Base-by-base conservation (phyloP, 2,888 invertebrate species). In the Saturnia pavonia region DNA sequence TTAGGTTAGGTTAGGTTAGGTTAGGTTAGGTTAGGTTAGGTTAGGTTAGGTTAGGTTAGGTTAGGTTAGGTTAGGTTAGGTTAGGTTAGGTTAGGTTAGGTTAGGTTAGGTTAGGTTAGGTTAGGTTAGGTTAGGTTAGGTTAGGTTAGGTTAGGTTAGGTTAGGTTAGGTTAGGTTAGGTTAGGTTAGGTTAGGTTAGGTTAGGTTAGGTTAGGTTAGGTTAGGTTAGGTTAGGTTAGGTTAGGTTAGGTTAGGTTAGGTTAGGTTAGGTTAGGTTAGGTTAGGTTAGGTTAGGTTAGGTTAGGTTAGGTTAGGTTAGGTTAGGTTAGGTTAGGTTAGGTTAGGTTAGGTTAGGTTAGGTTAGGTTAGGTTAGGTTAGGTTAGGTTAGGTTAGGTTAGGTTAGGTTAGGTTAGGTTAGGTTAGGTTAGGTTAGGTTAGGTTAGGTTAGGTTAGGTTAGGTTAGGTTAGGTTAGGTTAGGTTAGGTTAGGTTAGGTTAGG, bases 301-400 rank as follows among this genome's bases (percentile, higher is more conserved):
- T 72, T 69, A 69, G 72, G 69, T 72, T 69, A 72, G 69, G 69
- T 72, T 69, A 69, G 69, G 72, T 72, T 72, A 72, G 73, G 74
- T 75, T 75, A 72, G 75, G 74, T 74, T 42, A 42, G 73, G 74
- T 74, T 75, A 74, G 77, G 75, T 74, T 75, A 74, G 74, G 77
- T 74, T 75, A 74, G 74, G 76, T 75, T 76, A 73, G 75, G 75
- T 73, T 76, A 75, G 73, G 74, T 74, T 74, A 72, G 74, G 72
- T 73, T 74, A 72, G 74, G 74, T 72, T 74, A 74, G 74, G 72
- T 73, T 72, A 73, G 67, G 42, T 67, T 34, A 72, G 72, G 72
- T 72, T 72, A 72, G 45, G 43, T 48, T 34, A 34, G 34, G 48
- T 57, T 69, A 27, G 48, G 45, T 27, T 34, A 34, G 54, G 40